A percentile compares a stretch with the other conserved stretches of the same genome.
These are phyloP conservation scores for Hemitrygon akajei DNA, from an alignment of 2,797 vertebrate genomes.

Conservation along the genomic window DNA sequence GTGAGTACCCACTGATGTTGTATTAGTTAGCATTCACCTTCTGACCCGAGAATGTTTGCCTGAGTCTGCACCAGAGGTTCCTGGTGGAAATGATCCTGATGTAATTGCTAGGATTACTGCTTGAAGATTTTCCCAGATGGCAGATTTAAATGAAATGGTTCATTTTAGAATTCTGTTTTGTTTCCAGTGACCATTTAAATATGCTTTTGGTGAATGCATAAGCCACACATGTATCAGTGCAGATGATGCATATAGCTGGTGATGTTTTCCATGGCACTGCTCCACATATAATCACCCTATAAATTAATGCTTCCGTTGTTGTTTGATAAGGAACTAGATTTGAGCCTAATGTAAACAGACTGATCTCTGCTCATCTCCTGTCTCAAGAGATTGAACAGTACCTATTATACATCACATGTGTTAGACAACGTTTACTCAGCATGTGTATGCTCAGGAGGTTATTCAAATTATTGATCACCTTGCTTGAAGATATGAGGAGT, in stretches of 20 bases:
- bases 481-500: not conserved
- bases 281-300: not conserved
- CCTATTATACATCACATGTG: not conserved
- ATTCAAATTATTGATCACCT: conserved; percentile 12
- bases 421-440: not conserved
- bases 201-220: not conserved
- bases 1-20: not conserved
- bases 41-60: not conserved
- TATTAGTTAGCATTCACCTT: not conserved
- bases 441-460: not conserved
- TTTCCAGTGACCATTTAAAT: not conserved
- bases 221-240: not conserved
- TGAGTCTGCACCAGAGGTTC: not conserved
- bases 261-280: not conserved
- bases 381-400: not conserved
- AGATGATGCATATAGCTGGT: not conserved
- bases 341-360: conserved; percentile 11
- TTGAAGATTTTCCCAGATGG: not conserved
- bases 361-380: not conserved
- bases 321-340: conserved; percentile 25
- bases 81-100: not conserved
- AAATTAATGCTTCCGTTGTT: conserved; percentile 12
- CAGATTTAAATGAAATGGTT: not conserved
- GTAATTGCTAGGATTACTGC: not conserved
- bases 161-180: not conserved